Conservation (phyloP, 2,113 vertebrate genomes). For the Struthidea cinerea region DNA sequence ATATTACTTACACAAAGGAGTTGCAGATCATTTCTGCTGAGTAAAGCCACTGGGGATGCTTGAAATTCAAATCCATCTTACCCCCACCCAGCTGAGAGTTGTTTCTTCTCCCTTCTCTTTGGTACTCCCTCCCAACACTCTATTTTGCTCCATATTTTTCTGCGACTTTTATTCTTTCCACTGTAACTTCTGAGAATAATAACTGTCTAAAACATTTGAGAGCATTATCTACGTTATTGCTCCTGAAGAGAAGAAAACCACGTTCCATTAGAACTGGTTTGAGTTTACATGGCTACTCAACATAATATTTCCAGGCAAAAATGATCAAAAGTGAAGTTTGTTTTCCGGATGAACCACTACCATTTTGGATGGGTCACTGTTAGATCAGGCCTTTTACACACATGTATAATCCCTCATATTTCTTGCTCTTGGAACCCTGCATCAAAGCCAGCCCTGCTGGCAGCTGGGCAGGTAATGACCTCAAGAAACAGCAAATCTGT, state of each 20-base stretch:
- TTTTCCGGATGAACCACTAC: background rate
- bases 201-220: background rate
- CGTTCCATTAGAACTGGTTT: background rate
- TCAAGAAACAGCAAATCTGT: background rate
- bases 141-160: background rate
- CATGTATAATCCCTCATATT: background rate
- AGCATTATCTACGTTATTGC: background rate
- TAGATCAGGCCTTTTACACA: background rate
- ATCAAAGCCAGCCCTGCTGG: background rate
- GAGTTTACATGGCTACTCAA: background rate
- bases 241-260: background rate
- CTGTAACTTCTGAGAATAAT: background rate
- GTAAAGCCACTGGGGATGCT: background rate
- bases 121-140: background rate
- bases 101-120: background rate
- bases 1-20: slow-evolving; percentile 21
- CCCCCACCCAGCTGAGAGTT: background rate
- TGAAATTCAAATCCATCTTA: slow-evolving; percentile 24
- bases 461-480: background rate
- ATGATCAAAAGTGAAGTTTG: background rate
- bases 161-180: background rate
- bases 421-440: background rate
- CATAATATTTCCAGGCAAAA: background rate
- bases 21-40: slow-evolving; percentile 39
- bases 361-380: background rate